Base-by-base conservation (phyloP, 2,113 vertebrate genomes). In the Nyctibius bracteatus region DNA sequence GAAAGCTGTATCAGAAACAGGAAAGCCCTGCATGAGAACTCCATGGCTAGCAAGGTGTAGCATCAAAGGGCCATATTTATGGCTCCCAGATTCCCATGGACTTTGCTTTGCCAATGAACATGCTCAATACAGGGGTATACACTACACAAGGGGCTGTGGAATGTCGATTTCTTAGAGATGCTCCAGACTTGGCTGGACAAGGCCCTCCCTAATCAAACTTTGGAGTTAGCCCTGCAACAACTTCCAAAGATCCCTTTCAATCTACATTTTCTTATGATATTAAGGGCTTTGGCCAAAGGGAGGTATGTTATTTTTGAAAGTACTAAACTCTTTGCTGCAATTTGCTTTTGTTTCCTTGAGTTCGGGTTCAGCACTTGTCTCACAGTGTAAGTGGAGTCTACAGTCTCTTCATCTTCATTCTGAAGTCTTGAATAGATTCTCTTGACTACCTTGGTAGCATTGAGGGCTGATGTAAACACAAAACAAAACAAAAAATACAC, bases 301-400 rank as follows among this genome's bases (percentile, higher is more conserved):
- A 74, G 14, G 5, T 41, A 49, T 31, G 30, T 31, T 37, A 51
- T 87, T 88, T 93, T 67, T n/a, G 33, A n/a, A 77, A 81, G 35
- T 91, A 95, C 86, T 95, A 18, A 80, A 98, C 98, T 97, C 98
- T 98, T 98, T 86, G 57, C 80, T 80, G 95, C 55, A 44, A 58
- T 97, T 73, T 98, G 97, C 41, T 96, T 97, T 72, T 95, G 96
- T 37, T 95, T 97, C 93, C 96, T 95, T 27, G 92, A 66, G 41
- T 98, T 97, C 3, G 98, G 97, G 87, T 99, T 99, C 86, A 99
- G 97, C 67, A 99, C 98, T 84, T 98, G 98, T 95, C 97, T 97
- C 68, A 98, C 97, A 19, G 66, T 41, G 35, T 59, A 96, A 61
- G 44, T 33, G 3, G 92, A 81, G 37, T 97, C 94, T 49, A 73